These are phyloP conservation scores for Sebastes matsubarae DNA, from an alignment of 2,797 vertebrate species.

Conservation along the genomic window DNA sequence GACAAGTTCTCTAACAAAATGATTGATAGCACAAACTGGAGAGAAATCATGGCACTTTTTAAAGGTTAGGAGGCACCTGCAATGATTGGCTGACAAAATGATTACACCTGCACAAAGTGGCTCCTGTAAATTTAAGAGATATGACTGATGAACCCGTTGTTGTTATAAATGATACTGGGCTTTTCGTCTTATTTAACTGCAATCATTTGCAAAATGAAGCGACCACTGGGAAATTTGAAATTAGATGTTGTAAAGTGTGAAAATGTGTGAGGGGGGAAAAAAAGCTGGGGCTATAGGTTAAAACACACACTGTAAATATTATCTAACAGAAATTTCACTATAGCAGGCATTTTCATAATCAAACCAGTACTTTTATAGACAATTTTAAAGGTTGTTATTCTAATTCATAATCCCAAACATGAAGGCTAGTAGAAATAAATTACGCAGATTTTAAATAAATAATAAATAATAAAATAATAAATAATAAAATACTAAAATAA, in stretches of 20 bases:
- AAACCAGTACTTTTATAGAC: not conserved
- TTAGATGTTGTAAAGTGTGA: not conserved
- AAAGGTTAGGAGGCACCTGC: constrained; percentile 44
- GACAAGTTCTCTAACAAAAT: constrained; percentile 52
- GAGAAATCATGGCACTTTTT: constrained; percentile 45
- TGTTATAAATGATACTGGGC: not conserved
- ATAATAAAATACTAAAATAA: not conserved
- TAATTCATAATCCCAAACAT: not conserved
- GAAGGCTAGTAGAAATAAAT: not conserved
- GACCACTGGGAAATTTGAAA: not conserved
- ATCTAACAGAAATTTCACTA: not conserved
- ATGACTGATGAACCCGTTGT: constrained; percentile 17
- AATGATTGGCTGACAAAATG: constrained; percentile 42
- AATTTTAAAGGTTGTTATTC: not conserved
- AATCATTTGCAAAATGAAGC: constrained; percentile 6
- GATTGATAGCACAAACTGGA: constrained; percentile 55
- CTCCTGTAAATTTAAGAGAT: constrained; percentile 17
- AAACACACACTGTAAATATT: not conserved
- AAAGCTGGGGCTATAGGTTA: not conserved
- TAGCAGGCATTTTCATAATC: not conserved
- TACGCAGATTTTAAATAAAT: no score
- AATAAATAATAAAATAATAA: no score
- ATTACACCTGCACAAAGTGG: constrained; percentile 48
- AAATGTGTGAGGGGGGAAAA: not conserved
- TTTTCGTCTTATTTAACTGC: not conserved